Conservation (phyloP, 2,797 vertebrate genomes). For the Urosaurus nigricauda region DNA sequence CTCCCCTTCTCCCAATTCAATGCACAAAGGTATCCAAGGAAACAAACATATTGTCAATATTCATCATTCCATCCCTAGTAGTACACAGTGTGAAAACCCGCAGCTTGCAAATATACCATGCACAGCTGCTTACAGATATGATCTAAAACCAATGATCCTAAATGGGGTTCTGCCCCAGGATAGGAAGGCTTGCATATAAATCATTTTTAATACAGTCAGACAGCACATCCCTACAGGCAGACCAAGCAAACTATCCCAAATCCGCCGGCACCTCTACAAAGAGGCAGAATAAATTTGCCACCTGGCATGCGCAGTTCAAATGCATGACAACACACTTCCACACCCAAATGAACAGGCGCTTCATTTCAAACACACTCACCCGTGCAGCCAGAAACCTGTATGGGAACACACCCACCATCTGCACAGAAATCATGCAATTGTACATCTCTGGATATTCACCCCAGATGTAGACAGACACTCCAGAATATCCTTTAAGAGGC, state of each 20-base stretch:
- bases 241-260: not conserved
- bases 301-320: not conserved
- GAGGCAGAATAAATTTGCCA: not conserved
- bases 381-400: too few species aligned
- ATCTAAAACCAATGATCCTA: not conserved
- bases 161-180: not conserved
- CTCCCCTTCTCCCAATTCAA: too few species aligned
- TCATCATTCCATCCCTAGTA: not conserved
- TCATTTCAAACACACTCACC: not conserved
- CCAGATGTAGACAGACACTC: not conserved
- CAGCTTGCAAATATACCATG: accelerated
- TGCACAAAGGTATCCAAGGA: not conserved
- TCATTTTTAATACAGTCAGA: not conserved
- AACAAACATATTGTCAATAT: not conserved
- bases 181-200: too few species aligned
- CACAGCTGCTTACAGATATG: not conserved
- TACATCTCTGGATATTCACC: too few species aligned
- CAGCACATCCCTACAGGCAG: too few species aligned
- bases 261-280: not conserved
- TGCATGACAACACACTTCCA: not conserved
- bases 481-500: not conserved
- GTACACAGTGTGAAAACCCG: not conserved
- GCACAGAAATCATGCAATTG: not conserved
- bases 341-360: not conserved
- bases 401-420: not conserved